Evolutionary conservation across 2,797 vertebrate species (phyloP), one percentile per base, ranked within the genome.

Genomic region (Sebastes hubbsi): DNA sequence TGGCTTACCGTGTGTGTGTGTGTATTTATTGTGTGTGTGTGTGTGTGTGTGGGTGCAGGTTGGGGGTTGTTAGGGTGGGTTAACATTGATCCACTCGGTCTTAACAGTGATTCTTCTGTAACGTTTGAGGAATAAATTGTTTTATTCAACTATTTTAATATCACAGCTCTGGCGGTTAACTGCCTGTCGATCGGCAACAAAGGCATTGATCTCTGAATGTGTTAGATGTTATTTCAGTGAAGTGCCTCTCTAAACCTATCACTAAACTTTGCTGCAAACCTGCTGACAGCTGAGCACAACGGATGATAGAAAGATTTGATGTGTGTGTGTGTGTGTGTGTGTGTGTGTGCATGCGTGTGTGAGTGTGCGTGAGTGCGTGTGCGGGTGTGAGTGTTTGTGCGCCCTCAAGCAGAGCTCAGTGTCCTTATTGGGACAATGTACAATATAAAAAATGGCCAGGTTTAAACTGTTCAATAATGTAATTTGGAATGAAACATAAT

Each of bases 401-500:
- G 10, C 18, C 46, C 73, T 38, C 29, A 60, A 56, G 62, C 76
- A 72, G 52, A 8, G 3, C 32, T 32, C 34, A 25, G 30, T 6
- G 22, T 77, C 4, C 29, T 56, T 10, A 27, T 46, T 7, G n/a
- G 36, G 6, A 16, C 61, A 55, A 18, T n/a, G 55, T 42, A 25
- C 42, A 64, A 59, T 54, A 30, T 77, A 55, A 77, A 64, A 70
- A 81, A 67, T 69, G 27, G 29, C 20, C 61, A 58, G 55, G 22
- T 81, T 84, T 74, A 64, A 89, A 66, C 49, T 30, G 63, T 55
- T 82, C 69, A 74, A 52, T 80, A 2, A 84, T 42, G 49, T 67
- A 63, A 82, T 79, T 55, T 56, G 49, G 69, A 82, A 59, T 32
- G 32, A 72, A 83, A 67, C 32, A n/a, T 58, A 77, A 82, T 87